Evolutionary conservation across 2,797 vertebrate species (phyloP), one percentile per base, ranked within the genome.

Genomic region (Furcifer pardalis): DNA sequence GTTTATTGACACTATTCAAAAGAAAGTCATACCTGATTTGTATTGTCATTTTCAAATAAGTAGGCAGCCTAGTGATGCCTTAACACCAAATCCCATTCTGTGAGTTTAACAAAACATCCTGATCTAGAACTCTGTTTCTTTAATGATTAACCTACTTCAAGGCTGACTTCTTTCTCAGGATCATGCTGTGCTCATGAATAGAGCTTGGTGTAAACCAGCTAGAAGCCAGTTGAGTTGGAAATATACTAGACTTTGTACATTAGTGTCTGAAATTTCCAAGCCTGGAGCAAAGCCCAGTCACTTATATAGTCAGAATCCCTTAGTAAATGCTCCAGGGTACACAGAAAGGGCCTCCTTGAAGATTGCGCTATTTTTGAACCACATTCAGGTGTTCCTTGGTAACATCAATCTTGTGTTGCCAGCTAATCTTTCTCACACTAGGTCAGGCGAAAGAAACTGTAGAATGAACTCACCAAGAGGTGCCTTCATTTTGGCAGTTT

Each of bases 71-170:
- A 92, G 90, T 91, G 90, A 62, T n/a, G 40, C 73, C 32, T 92
- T 90, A 92, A 90, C 82, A 92, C 80, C 37, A 90, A 92, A 93
- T 93, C 90, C 90, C 87, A 19, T 87, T 92, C 90, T 85, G 86
- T 88, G 89, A 94, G 88, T 87, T 91, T 86, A 76, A 85, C 88
- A 91, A 89, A 92, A 91, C 92, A 94, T 80, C 37, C 83, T 90
- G 87, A 85, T 94, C 84, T 86, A 80, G 92, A 91, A 85, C 84
- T 88, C 89, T 87, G 82, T 93, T 94, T 89, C 89, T 92, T 93
- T 94, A 93, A 91, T 94, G 91, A 94, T 95, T 94, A 94, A 94
- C 94, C 92, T 92, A 86, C 90, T 95, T 94, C 92, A 92, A 88
- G 92, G 91, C 90, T 91, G 92, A 94, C 91, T 94, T 91, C 88